These are phyloP conservation scores for Paradoxurus hermaphroditus DNA, from an alignment of 2,113 vertebrate species.

Conservation along the genomic window DNA sequence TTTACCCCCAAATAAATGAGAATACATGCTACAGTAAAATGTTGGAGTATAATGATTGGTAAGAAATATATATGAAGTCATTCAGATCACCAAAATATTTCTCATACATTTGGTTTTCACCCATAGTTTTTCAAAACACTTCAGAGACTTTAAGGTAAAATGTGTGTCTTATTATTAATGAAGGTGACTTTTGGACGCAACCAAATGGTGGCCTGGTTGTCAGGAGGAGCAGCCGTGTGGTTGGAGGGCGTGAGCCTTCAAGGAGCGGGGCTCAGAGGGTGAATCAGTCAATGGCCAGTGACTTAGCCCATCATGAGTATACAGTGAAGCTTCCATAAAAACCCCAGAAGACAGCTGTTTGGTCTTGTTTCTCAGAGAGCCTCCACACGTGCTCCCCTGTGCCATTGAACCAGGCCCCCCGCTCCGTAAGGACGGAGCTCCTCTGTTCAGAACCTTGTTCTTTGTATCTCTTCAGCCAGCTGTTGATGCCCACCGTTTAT, in stretches of 20 bases:
- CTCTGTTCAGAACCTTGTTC: not conserved
- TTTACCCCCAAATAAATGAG: not conserved
- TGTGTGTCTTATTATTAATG: not conserved
- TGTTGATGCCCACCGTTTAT: not conserved
- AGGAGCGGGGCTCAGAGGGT: not conserved
- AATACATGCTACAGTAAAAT: not conserved
- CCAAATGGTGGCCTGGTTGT: not conserved
- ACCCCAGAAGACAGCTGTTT: not conserved
- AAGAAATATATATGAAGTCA: not conserved
- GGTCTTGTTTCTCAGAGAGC: not conserved
- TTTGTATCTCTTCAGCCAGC: not conserved
- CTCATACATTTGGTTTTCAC: not conserved
- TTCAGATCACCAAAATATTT: not conserved
- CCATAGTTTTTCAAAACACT: not conserved
- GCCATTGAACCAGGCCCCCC: not conserved
- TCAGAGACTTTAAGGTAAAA: not conserved
- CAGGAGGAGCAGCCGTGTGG: not conserved
- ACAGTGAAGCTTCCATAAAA: not conserved
- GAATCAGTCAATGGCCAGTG: not conserved
- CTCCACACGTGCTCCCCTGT: not conserved
- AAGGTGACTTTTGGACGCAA: not conserved
- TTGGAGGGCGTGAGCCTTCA: not conserved
- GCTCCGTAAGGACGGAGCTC: not conserved
- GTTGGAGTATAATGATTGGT: not conserved
- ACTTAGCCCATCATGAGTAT: not conserved